phyloP scores from a whole-genome alignment of 2,888 invertebrate genomes.

The Hemaris fuciformis region DNA sequence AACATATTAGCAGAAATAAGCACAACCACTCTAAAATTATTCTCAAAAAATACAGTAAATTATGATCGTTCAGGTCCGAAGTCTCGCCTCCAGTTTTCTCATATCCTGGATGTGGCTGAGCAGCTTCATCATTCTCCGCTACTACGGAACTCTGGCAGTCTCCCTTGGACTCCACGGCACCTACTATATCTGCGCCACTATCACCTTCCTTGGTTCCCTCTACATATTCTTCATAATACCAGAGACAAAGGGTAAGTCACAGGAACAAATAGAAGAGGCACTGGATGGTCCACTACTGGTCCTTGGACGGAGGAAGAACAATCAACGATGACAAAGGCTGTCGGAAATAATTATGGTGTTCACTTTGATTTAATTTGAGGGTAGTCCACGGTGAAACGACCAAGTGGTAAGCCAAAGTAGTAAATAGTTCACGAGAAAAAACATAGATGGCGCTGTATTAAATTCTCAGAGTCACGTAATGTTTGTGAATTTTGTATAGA shows the following conservation, averaged over 20 bases:
- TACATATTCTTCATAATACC: slow-evolving; percentile 59
- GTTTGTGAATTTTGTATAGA: background rate
- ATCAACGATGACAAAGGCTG: slow-evolving; percentile 57
- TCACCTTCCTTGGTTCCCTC: slow-evolving; percentile 63
- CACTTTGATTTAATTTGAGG: slow-evolving; percentile 9
- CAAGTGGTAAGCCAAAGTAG: background rate
- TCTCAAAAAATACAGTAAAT: too few species aligned
- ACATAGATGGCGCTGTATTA: background rate
- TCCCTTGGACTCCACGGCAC: slow-evolving; percentile 65
- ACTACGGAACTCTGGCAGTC: slow-evolving; percentile 63
- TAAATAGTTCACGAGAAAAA: background rate
- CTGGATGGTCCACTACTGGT: slow-evolving; percentile 59
- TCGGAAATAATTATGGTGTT: slow-evolving; percentile 36
- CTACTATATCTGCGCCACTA: slow-evolving; percentile 66
- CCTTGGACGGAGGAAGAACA: slow-evolving; percentile 29
- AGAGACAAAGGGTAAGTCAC: slow-evolving; percentile 66
- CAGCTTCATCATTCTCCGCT: slow-evolving; percentile 68
- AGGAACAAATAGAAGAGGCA: slow-evolving; percentile 59
- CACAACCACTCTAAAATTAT: too few species aligned
- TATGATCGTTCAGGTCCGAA: slow-evolving; percentile 65
- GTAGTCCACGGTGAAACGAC: background rate
- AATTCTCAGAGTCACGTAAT: too few species aligned
- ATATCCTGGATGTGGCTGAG: slow-evolving; percentile 76
- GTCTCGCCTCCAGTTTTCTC: slow-evolving; percentile 69
- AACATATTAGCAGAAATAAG: too few species aligned